A percentile compares a stretch with the other conserved stretches of the same genome.
phyloP scores from a whole-genome alignment of 2,888 invertebrate genomes.

The Anthrax anthrax region DNA sequence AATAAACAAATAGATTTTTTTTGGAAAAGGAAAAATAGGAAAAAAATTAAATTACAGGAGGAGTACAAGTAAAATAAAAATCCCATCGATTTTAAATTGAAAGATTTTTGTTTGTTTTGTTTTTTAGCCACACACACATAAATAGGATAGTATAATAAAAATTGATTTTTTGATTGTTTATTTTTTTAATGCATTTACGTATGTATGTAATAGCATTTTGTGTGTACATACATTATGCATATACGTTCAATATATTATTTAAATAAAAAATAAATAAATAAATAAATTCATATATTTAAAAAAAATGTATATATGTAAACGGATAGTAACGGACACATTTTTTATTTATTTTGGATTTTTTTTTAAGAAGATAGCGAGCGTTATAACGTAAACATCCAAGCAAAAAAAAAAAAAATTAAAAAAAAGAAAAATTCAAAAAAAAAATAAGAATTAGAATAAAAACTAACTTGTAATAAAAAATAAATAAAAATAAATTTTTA shows the following conservation, averaged over 20 bases:
- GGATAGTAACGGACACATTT: not conserved
- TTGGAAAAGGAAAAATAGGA: not conserved
- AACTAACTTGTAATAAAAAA: slow-evolving; percentile 12
- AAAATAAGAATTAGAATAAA: slow-evolving; percentile 11
- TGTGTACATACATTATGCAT: no score
- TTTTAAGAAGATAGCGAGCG: slow-evolving; percentile 11
- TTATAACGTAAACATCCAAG: slow-evolving; percentile 12
- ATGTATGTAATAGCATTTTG: no score
- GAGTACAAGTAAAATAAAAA: not conserved
- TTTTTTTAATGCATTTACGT: no score
- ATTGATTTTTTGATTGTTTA: not conserved
- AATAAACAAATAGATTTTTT: slow-evolving; percentile 12
- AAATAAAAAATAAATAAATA: not conserved
- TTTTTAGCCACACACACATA: not conserved
- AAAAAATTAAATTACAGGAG: not conserved
- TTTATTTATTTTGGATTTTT: not conserved
- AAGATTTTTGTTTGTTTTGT: slow-evolving; percentile 2
- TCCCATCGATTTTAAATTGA: no score
- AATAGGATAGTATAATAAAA: no score
- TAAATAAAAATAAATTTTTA: slow-evolving; percentile 12
- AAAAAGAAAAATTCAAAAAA: slow-evolving; percentile 12
- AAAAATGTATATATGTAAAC: no score
- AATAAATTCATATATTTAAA: no score
- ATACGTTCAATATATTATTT: slow-evolving; percentile 1
- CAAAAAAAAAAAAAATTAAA: slow-evolving; percentile 17